phyloP scores from a whole-genome alignment of 2,888 invertebrate genomes.

The Orthosia gracilis region DNA sequence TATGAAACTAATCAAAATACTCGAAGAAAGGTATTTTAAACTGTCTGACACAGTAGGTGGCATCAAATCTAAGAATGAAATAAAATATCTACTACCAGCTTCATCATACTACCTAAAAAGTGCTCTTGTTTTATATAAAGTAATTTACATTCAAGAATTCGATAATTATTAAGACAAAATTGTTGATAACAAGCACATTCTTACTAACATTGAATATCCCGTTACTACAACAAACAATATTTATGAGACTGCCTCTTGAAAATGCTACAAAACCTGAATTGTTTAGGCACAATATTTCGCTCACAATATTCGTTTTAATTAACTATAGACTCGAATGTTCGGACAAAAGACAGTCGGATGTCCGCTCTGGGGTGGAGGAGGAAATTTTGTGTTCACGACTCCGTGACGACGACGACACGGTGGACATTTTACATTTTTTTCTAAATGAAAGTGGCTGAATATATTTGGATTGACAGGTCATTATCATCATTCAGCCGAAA shows the following conservation, averaged over 20 bases:
- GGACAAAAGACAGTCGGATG: conserved; percentile 84
- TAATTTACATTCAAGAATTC: no score
- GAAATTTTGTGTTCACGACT: conserved; percentile 63
- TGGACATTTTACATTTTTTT: background rate
- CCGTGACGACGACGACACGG: conserved; percentile 54
- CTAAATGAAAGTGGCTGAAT: background rate
- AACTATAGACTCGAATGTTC: conserved; percentile 80
- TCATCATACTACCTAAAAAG: no score
- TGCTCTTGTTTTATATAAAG: no score
- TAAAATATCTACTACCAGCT: no score
- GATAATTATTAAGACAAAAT: background rate
- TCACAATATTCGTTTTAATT: conserved; percentile 86
- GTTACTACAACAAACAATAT: conserved; percentile 15
- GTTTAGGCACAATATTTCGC: conserved; percentile 61
- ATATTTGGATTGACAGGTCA: no score
- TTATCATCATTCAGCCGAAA: no score
- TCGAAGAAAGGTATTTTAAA: no score
- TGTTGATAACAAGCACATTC: background rate
- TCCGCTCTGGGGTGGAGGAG: conserved; percentile 72
- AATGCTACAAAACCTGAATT: conserved; percentile 47
- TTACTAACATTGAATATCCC: background rate
- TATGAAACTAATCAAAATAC: no score
- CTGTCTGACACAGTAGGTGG: no score
- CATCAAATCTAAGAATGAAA: no score
- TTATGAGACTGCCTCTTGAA: conserved; percentile 17